Evolutionary conservation across 2,888 invertebrate species (phyloP).

Genomic region (Cryptocheilus praepositus): DNA sequence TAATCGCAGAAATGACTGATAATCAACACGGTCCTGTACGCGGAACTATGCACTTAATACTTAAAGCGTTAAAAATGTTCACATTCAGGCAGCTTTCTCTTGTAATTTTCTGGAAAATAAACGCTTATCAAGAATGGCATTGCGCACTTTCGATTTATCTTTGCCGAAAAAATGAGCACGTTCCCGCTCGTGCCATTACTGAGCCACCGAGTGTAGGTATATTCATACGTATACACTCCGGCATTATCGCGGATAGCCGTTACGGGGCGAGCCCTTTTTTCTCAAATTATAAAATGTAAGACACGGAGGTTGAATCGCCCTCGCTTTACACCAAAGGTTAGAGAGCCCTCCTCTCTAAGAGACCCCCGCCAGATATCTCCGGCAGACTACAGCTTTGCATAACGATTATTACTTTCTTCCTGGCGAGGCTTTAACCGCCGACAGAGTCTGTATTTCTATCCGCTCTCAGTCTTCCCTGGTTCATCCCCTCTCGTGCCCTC

Average conservation of each 20-base stretch:
- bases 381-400: slow-evolving; percentile 62
- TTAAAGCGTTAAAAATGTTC: too few species aligned
- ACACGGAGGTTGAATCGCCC: slow-evolving; percentile 36
- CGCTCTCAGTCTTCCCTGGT: slow-evolving; percentile 11
- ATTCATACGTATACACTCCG: slow-evolving; percentile 18
- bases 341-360: slow-evolving; percentile 47
- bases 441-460: slow-evolving; percentile 32
- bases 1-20: too few species aligned
- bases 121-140: too few species aligned
- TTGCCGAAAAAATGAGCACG: too few species aligned
- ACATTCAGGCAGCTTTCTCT: too few species aligned
- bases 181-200: too few species aligned
- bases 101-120: too few species aligned
- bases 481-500: slow-evolving; percentile 2
- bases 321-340: slow-evolving; percentile 26
- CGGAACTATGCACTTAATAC: too few species aligned
- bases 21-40: too few species aligned
- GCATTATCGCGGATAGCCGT: slow-evolving; percentile 43
- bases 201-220: too few species aligned
- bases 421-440: slow-evolving; percentile 40
- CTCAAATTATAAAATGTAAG: slow-evolving; percentile 53
- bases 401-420: slow-evolving; percentile 65
- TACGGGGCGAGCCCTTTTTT: slow-evolving; percentile 27
- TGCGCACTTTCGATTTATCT: too few species aligned
- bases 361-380: slow-evolving; percentile 54